These are phyloP conservation scores for Phylloscopus trochilus DNA, from an alignment of 2,113 vertebrate species.

Conservation along the genomic window DNA sequence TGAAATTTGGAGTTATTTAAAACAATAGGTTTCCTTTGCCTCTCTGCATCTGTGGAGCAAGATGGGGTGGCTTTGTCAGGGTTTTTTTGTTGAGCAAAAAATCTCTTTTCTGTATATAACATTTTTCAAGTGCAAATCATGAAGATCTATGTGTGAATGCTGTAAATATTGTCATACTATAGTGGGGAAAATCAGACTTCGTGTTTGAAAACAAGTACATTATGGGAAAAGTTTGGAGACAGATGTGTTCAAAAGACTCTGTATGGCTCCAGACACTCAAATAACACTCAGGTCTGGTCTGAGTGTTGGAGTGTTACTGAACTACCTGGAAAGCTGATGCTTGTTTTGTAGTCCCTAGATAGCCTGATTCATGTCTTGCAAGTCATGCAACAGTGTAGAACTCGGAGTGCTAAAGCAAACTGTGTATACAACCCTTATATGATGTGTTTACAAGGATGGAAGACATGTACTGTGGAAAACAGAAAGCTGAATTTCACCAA, in stretches of 20 bases:
- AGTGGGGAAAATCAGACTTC: neutral
- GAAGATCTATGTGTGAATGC: neutral
- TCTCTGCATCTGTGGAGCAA: neutral
- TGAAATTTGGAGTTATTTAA: neutral
- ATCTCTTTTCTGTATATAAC: neutral
- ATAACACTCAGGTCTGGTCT: neutral
- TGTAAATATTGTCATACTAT: neutral
- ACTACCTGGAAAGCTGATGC: neutral
- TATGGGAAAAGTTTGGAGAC: neutral
- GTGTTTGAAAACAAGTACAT: neutral
- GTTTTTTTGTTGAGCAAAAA: neutral
- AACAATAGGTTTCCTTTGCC: neutral
- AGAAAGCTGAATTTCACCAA: neutral
- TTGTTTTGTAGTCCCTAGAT: neutral
- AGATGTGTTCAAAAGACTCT: neutral
- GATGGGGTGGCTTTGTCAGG: rapidly evolving
- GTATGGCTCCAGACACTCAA: neutral
- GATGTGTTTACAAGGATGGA: neutral
- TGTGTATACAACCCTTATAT: neutral
- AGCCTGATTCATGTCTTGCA: neutral
- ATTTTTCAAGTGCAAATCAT: neutral
- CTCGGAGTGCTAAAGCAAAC: neutral
- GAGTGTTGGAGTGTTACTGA: neutral
- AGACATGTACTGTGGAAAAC: neutral
- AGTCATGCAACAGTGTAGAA: neutral